Base-by-base conservation (phyloP, 2,113 vertebrate species). In the Sylvilagus bachmani region DNA sequence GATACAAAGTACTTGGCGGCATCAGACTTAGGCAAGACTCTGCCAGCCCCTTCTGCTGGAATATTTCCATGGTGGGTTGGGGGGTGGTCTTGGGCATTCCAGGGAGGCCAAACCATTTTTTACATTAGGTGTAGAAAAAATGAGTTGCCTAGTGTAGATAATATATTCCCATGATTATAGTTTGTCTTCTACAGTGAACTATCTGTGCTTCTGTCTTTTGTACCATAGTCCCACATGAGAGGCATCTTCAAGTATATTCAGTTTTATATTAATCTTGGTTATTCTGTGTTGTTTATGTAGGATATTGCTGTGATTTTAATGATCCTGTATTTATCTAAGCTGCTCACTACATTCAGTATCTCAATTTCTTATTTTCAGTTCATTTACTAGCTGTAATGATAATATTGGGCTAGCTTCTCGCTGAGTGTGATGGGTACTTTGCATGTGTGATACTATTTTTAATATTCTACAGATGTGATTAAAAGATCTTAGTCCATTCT, bases 291-390 rank as follows among this genome's bases (percentile, higher is more conserved):
- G 73, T 55, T 70, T 70, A 61, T 80, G 66, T 33, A 79, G 49
- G 90, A 73, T 70, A 80, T 29, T 66, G 49, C n/a, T 73, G 7
- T 88, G 69, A 75, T 36, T 80, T 87, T 84, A 90, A 87, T 75
- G 27, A 80, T 70, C 27, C 25, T 49, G 66, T 85, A 64, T 85
- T 19, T 55, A 62, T 62, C 22, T 91, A 95, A 90, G 61, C 80
- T 62, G 1, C 24, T 73, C 27, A 78, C 58, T 67, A 74, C n/a
- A 64, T 86, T 36, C 1, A 12, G 8, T 78, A 79, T 73, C 58
- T 69, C 11, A 27, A 8, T 2, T 71, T 89, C 33, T 84, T 9
- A 61, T 61, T 81, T 92, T 71, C 33, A 55, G 69, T 44, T 8
- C 13, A 22, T 33, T 95, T 83, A 58, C 31, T 91, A 79, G 29